Evolutionary conservation across 2,113 vertebrate species (phyloP).

Genomic region (Alaudala cheleensis): DNA sequence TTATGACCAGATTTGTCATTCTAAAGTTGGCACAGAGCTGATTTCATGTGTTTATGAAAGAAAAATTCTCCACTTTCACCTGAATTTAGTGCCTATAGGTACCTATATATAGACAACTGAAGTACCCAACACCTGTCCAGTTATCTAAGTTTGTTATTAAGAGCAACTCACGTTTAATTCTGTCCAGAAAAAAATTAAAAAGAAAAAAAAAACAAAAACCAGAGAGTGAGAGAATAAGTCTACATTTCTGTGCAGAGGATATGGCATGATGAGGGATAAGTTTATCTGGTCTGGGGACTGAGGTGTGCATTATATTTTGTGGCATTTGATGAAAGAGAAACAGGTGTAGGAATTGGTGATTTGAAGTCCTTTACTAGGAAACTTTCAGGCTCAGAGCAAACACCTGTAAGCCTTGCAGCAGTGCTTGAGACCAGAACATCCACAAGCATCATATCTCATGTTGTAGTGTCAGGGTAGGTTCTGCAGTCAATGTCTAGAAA

Average conservation of each 20-base stretch:
- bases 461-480: accelerated
- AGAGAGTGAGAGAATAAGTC: not conserved
- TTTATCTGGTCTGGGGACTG: not conserved
- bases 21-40: not conserved
- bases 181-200: not conserved
- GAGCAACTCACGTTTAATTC: not conserved
- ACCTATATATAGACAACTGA: not conserved
- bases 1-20: not conserved
- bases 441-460: accelerated
- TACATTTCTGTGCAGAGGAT: not conserved
- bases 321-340: not conserved
- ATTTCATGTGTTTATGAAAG: not conserved
- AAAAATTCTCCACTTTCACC: not conserved
- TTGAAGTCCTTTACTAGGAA: not conserved
- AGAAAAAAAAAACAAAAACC: not conserved
- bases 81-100: not conserved
- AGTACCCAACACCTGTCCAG: not conserved
- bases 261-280: not conserved
- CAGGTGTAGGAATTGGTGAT: not conserved
- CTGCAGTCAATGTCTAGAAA: not conserved
- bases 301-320: not conserved
- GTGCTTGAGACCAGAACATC: not conserved
- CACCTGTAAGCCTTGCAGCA: not conserved
- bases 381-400: not conserved
- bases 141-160: not conserved